Base-by-base conservation (phyloP, 2,113 vertebrate genomes). In the Promerops cafer region DNA sequence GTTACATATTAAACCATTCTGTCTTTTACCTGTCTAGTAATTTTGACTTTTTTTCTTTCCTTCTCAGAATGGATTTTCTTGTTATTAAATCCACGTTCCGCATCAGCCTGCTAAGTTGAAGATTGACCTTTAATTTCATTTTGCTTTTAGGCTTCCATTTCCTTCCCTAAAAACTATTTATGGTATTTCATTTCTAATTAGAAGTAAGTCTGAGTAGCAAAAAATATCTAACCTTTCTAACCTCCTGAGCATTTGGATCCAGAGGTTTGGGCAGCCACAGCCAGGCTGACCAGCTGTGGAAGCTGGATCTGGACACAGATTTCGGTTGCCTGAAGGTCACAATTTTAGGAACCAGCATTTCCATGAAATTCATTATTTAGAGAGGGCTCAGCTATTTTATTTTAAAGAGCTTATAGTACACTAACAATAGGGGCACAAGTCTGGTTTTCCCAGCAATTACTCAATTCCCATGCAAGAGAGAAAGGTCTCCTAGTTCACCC, bases 51-150 rank as follows among this genome's bases (percentile, higher is more conserved):
- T 94, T 89, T 84, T 70, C 57, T 94, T 85, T 86, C 33, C 31
- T 71, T 66, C 77, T 87, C 90, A 93, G 56, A 94, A 92, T 68
- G 79, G 71, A 90, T 94, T 66, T 95, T 91, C 83, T 88, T 74
- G 56, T 92, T 96, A 94, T 96, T 96, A 96, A 96, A 94, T 79
- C 57, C 61, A 78, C 0, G 0, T 90, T 89, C 79, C 0, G 0
- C 76, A 79, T 94, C 80, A 93, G 61, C n/a, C 65, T 71, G 33
- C 65, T 94, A 96, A 96, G 77, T 72, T 82, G 56, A 90, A 96
- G 88, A 94, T 53, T 93, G 95, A 90, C 86, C 88, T 95, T 94
- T 95, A 90, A 94, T 93, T 93, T 94, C 23, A 92, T 97, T 96
- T 94, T 95, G 88, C 83, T 96, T 92, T 97, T 92, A 96, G 92